phyloP scores from a whole-genome alignment of 2,888 invertebrate genomes.

The Drosophila neonasuta region DNA sequence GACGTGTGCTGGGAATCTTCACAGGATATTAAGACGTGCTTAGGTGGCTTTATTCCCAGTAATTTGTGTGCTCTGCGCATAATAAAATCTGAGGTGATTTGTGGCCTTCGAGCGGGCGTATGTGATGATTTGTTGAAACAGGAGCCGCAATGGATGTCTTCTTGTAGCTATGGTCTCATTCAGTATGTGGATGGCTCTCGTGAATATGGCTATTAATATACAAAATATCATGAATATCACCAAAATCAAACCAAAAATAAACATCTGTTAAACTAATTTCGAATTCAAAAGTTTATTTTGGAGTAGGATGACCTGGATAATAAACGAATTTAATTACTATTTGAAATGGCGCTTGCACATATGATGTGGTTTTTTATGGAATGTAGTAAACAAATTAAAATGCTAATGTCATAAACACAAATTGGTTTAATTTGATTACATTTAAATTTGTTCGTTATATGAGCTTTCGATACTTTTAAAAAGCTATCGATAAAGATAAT shows the following conservation, averaged over 20 bases:
- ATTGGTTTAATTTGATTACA: too few relatives aligned
- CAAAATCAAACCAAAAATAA: constrained; percentile 11
- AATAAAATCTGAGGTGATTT: constrained; percentile 93
- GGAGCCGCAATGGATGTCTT: constrained; percentile 90
- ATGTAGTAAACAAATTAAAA: too few relatives aligned
- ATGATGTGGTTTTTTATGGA: too few relatives aligned
- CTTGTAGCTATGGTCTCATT: constrained; percentile 92
- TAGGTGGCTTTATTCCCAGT: constrained; percentile 88
- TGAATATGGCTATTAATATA: constrained; percentile 60
- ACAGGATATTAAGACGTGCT: constrained; percentile 84
- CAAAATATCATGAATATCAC: constrained; percentile 2
- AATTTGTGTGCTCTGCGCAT: constrained; percentile 92
- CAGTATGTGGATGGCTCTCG: constrained; percentile 83
- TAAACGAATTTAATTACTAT: too few relatives aligned
- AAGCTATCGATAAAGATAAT: not conserved
- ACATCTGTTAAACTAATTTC: not conserved
- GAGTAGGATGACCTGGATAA: too few relatives aligned
- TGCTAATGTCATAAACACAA: too few relatives aligned
- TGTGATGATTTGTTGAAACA: constrained; percentile 84
- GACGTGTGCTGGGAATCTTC: constrained; percentile 91
- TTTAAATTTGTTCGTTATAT: not conserved
- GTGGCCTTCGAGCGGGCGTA: constrained; percentile 87
- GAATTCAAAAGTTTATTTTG: not conserved
- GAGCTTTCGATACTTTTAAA: not conserved
- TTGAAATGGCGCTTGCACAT: too few relatives aligned